phyloP scores from a whole-genome alignment of 2,113 vertebrate genomes.

The Peucedramus taeniatus region DNA sequence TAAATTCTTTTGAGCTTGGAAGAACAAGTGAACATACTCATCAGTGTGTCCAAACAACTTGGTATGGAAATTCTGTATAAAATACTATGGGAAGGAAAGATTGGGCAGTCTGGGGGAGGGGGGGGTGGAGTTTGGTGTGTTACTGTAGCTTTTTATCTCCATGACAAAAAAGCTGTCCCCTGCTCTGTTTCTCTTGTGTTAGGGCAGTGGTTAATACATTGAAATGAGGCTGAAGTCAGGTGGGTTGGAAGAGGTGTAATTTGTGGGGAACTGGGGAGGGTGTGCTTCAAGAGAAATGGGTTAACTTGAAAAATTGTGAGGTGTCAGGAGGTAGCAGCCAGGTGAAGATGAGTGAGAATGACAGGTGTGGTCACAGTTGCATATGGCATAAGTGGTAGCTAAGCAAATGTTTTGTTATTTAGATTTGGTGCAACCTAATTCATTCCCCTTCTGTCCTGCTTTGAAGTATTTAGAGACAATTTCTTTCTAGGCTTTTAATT shows the following conservation, averaged over 20 bases:
- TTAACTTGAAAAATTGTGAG: not conserved
- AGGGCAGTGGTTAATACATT: not conserved
- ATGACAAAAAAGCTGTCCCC: not conserved
- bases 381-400: not conserved
- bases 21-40: not conserved
- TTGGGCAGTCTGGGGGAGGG: fast-evolving
- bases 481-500: not conserved
- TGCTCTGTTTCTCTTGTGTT: not conserved
- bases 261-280: not conserved
- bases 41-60: not conserved
- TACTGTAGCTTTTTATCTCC: not conserved
- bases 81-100: not conserved
- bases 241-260: not conserved
- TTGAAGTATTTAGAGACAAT: not conserved
- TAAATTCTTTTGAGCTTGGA: not conserved
- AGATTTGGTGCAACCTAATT: not conserved
- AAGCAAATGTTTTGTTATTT: not conserved
- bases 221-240: not conserved
- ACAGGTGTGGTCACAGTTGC: not conserved
- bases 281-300: not conserved
- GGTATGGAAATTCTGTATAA: not conserved
- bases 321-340: not conserved
- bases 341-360: not conserved
- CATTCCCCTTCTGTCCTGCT: not conserved
- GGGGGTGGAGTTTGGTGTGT: not conserved